These are phyloP conservation scores for Caenorhabditis sp. DNA, from an alignment of 2,888 invertebrate species.

Conservation along the genomic window DNA sequence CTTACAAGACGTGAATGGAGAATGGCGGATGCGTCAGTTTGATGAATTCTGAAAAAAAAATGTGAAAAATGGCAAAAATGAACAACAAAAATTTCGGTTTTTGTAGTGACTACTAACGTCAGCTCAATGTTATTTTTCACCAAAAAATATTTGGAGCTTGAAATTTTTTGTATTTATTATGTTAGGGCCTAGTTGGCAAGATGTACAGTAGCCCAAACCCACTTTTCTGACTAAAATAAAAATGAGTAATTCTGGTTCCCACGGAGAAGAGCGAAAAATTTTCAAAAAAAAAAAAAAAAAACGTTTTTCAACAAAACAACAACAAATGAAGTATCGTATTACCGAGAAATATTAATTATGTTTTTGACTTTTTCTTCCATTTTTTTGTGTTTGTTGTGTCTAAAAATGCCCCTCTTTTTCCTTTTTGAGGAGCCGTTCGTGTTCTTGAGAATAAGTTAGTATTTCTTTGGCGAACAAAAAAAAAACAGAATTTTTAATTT, in stretches of 20 bases:
- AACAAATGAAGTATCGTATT: conserved; percentile 34
- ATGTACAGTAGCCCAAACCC: too few species aligned
- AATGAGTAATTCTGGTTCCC: conserved; percentile 1
- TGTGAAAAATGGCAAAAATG: not conserved
- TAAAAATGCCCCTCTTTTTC: not conserved
- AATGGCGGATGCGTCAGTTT: conserved; percentile 36
- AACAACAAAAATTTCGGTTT: conserved; percentile 3
- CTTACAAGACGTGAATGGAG: conserved; percentile 22
- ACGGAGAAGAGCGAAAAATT: not conserved
- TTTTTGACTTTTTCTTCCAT: conserved; percentile 8
- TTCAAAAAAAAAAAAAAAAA: conserved; percentile 2
- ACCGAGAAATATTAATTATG: conserved; percentile 45
- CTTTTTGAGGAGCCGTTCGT: conserved; percentile 3
- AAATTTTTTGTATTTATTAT: too few species aligned
- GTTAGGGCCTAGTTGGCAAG: too few species aligned
- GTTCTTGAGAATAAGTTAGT: conserved; percentile 40
- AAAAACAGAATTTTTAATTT: not conserved
- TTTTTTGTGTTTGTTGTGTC: too few species aligned
- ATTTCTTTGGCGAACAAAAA: not conserved
- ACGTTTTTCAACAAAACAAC: conserved; percentile 8
- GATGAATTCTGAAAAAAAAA: conserved; percentile 4
- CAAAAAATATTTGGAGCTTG: not conserved
- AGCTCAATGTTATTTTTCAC: not conserved
- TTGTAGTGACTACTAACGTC: conserved; percentile 14
- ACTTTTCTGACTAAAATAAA: not conserved